These are phyloP conservation scores for Teleopsis dalmanni DNA, from an alignment of 1,140 invertebrate species.

Conservation along the genomic window DNA sequence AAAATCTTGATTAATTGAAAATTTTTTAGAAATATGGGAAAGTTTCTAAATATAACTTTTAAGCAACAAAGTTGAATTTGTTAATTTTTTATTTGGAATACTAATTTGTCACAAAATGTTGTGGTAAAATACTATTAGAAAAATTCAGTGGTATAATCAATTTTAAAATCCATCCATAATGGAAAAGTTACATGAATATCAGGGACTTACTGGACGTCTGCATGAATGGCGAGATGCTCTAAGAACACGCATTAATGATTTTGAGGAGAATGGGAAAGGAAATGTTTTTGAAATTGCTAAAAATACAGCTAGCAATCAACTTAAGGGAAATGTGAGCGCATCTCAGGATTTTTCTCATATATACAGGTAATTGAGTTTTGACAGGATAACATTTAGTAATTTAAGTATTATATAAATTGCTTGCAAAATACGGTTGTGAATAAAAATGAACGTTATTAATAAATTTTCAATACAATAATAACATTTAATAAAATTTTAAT, in stretches of 20 bases:
- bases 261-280: constrained; percentile 52
- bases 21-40: too few relatives aligned
- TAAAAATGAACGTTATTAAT: constrained; percentile 1
- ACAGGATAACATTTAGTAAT: neutral
- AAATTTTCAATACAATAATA: too few relatives aligned
- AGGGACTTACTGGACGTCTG: constrained; percentile 62
- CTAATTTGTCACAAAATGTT: too few relatives aligned
- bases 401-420: neutral
- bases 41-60: too few relatives aligned
- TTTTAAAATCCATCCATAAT: constrained; percentile 43
- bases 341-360: constrained; percentile 64
- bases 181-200: constrained; percentile 72
- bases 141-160: too few relatives aligned
- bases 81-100: too few relatives aligned
- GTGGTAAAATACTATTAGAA: too few relatives aligned
- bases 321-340: constrained; percentile 36
- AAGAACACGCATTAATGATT: constrained; percentile 52
- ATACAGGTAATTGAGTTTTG: constrained; percentile 61
- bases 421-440: too few relatives aligned
- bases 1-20: too few relatives aligned
- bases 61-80: too few relatives aligned
- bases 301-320: constrained; percentile 24
- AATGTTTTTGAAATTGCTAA: constrained; percentile 44
- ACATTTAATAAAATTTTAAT: too few relatives aligned
- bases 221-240: constrained; percentile 58